Percentiles rank a stretch among this genome's conserved stretches.
Evolutionary conservation across 2,113 vertebrate species (phyloP).

Genomic region (Oceanodroma tethys): DNA sequence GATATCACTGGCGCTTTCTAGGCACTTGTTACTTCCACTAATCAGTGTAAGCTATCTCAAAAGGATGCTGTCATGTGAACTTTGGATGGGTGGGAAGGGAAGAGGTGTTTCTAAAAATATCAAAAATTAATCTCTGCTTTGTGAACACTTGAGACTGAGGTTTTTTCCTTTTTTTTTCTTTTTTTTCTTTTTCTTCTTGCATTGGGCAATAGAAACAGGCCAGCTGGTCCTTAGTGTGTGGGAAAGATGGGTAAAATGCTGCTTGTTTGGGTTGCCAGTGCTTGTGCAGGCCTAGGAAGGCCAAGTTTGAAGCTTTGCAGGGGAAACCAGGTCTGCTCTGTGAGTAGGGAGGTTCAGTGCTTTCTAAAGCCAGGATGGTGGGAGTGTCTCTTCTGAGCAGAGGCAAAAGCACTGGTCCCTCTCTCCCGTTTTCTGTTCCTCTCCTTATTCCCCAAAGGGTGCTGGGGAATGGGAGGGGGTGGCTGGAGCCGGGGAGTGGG

Average conservation of each 20-base stretch:
- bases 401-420: not conserved
- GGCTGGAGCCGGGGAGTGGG: not conserved
- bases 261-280: not conserved
- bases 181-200: not conserved
- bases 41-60: not conserved
- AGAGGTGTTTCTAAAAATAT: slow-evolving; percentile 15
- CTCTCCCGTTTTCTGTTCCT: not conserved
- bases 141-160: not conserved
- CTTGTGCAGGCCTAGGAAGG: not conserved
- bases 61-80: not conserved
- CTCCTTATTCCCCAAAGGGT: not conserved
- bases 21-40: not conserved
- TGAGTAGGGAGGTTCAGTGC: not conserved
- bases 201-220: not conserved
- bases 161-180: not conserved
- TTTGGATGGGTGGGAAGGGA: not conserved
- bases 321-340: not conserved
- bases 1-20: not conserved
- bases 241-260: not conserved
- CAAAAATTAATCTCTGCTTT: not conserved
- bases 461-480: not conserved
- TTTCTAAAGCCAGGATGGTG: not conserved
- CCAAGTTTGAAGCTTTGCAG: not conserved
- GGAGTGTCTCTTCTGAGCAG: not conserved
- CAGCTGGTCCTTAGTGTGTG: not conserved